phyloP scores from a whole-genome alignment of 2,113 vertebrate genomes.

The Glaucidium brasilianum region DNA sequence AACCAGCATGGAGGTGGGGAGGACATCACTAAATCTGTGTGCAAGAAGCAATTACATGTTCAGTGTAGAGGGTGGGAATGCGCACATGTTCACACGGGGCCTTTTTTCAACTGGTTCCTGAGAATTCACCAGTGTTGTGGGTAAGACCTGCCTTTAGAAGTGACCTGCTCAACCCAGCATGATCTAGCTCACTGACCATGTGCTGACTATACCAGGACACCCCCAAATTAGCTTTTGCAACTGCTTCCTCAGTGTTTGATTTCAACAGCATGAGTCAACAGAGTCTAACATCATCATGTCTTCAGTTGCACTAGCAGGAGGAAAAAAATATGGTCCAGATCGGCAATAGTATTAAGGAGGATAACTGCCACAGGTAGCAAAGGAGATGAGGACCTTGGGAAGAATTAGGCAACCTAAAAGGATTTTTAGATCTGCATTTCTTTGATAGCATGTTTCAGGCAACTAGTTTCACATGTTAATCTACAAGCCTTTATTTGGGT shows the following conservation, averaged over 20 bases:
- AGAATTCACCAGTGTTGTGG: neutral
- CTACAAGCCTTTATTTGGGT: neutral
- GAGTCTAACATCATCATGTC: neutral
- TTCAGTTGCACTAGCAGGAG: neutral
- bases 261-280: neutral
- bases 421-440: neutral
- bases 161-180: neutral
- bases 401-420: neutral
- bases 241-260: neutral
- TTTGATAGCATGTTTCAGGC: neutral
- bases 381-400: neutral
- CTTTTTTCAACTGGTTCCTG: neutral
- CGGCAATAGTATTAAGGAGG: neutral
- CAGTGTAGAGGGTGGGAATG: rapidly evolving
- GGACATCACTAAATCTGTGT: neutral
- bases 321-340: neutral
- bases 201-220: neutral
- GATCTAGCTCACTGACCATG: neutral
- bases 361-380: neutral
- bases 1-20: rapidly evolving
- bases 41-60: neutral
- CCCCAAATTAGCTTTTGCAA: neutral
- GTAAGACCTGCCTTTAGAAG: neutral
- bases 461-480: neutral
- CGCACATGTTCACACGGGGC: rapidly evolving